Base-by-base conservation (phyloP, 2,113 vertebrate species). In the Diphyllodes magnificus region DNA sequence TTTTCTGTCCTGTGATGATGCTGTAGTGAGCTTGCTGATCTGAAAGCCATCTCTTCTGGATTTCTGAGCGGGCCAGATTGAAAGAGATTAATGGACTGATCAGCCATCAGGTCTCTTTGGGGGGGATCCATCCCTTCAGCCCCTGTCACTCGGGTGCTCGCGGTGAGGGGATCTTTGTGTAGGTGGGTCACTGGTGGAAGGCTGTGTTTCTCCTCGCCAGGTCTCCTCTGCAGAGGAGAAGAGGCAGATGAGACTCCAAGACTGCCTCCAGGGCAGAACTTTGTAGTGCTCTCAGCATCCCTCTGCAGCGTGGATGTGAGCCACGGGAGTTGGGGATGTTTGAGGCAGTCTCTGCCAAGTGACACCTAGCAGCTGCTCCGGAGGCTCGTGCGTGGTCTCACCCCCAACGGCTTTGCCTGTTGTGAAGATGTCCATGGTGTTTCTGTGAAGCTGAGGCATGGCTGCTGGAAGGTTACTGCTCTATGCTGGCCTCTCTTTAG, bases 381-480 rank as follows among this genome's bases (percentile, higher is more conserved):
- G 84, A 71, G 77, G 57, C 25, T 76, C 88, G 39, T 19, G 88
- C 2, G 10, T 88, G 85, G 60, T 56, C 64, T 92, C 80, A 68
- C 76, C 10, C 68, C 78, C 42, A 53, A 35, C 82, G 82, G 88
- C 93, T 88, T 91, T 81, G 94, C 94, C 92, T 90, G 68, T 69
- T 78, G 96, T 95, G 97, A 96, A 96, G 97, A 98, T 98, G 98
- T 94, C 97, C 97, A 97, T 97, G 97, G 97, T 98, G 97, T 97
- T 98, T 98, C 97, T 96, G 98, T 98, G 97, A 98, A 97, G 98
- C 98, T 98, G 98, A 99, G 98, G 97, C 93, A 99, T 99, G 99
- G 99, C 99, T 98, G 99, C 99, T 91, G 99, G 99, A 98, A 99
- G 99, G 98, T 98, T 99, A 71, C 97, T 99, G 98, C 99, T 99